Evolutionary conservation across 2,113 vertebrate species (phyloP), one percentile per base, ranked within the genome.

Genomic region (Ptilonorhynchus violaceus): DNA sequence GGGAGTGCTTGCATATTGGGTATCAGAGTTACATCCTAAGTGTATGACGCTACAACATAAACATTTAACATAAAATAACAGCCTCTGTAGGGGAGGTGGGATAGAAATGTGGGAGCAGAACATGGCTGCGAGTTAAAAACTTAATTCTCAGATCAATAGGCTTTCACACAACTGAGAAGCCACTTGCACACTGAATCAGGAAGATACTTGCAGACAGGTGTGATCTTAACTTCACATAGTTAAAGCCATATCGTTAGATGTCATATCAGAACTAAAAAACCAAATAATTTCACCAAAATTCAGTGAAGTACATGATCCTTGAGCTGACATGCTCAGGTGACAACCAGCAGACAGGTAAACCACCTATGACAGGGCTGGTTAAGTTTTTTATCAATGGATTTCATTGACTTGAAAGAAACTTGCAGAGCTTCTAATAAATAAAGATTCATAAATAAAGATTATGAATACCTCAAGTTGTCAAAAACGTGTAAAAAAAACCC

Each of bases 1-100:
- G 60, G 78, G 70, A 82, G 24, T 25, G 52, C 85, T 95, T 89
- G 89, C 62, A 58, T 94, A 85, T 74, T 95, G 92, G 67, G 75
- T 89, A 80, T 95, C 72, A 66, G 81, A 88, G 89, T 70, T 74
- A 94, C 63, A 96, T 82, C 95, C 85, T 90, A 91, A 79, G 53
- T 60, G 67, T 53, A 64, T 92, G 88, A 94, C 3, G 3, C 79
- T 76, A 41, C 68, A 62, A 33, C 52, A 73, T 75, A 95, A 96
- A 91, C 81, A 96, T 96, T 92, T 81, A 72, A 89, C 60, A 70
- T 44, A 91, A 88, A 96, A 89, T 67, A 90, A 31, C 50, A 58
- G n/a, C 60, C 84, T 89, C 86, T 77, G 46, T 24, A 47, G 59
- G 39, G 31, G 37, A 72, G 24, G 22, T 55, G 59, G 47, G 49